Percentiles rank a stretch among this genome's conserved stretches.
Evolutionary conservation across 2,888 invertebrate genomes (phyloP).

Genomic region (Protonemura montana): DNA sequence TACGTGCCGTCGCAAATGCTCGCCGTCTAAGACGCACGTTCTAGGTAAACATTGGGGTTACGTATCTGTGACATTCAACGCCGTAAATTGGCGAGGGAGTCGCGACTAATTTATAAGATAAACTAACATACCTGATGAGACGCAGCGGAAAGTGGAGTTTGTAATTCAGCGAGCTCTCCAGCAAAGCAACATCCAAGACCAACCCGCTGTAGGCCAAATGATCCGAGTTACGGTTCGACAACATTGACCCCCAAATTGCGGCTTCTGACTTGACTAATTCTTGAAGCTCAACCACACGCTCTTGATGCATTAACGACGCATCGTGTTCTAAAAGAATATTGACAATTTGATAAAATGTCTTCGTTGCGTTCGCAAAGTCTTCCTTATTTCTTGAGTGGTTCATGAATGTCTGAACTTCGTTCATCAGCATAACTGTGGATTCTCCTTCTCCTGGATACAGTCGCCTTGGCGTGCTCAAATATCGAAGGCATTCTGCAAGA

Average conservation of each 20-base stretch:
- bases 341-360: conserved; percentile 67
- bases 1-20: not conserved
- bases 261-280: conserved; percentile 54
- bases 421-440: conserved; percentile 65
- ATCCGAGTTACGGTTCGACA: conserved; percentile 53
- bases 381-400: conserved; percentile 58
- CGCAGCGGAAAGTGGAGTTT: conserved; percentile 56
- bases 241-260: conserved; percentile 57
- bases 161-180: conserved; percentile 54
- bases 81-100: not conserved
- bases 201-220: conserved; percentile 56
- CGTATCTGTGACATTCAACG: not conserved
- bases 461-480: conserved; percentile 62
- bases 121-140: conserved; percentile 54
- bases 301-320: conserved; percentile 74
- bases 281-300: conserved; percentile 60
- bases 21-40: not conserved
- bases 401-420: conserved; percentile 67
- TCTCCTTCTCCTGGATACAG: conserved; percentile 73
- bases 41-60: conserved; percentile 1
- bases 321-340: conserved; percentile 72
- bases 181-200: conserved; percentile 56
- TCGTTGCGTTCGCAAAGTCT: conserved; percentile 65
- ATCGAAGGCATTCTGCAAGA: conserved; percentile 64
- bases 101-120: not conserved